phyloP scores from a whole-genome alignment of 2,113 vertebrate genomes.

The Forbesichthys papilliferus region DNA sequence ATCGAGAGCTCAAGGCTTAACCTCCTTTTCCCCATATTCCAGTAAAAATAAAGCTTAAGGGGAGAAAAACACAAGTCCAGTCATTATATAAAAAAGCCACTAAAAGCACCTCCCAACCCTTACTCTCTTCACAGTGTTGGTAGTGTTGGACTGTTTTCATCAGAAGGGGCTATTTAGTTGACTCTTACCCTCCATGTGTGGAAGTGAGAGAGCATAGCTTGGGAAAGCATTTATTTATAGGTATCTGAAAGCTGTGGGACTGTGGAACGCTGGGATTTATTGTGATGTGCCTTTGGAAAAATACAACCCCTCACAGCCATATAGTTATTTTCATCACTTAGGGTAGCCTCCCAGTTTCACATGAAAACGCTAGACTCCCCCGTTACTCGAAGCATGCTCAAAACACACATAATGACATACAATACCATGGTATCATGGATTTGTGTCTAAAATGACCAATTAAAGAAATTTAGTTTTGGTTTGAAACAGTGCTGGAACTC shows the following conservation, averaged over 20 bases:
- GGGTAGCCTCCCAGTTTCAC: constrained; percentile 57
- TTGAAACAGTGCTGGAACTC: too few species aligned
- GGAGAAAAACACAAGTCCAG: constrained; percentile 30
- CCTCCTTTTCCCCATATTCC: constrained; percentile 20
- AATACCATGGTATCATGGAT: constrained; percentile 3
- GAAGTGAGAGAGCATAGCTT: constrained; percentile 39
- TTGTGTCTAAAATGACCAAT: too few species aligned
- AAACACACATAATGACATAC: too few species aligned
- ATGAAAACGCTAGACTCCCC: constrained; percentile 49
- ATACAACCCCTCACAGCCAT: constrained; percentile 57
- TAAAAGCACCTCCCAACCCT: constrained; percentile 28
- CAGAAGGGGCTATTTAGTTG: constrained; percentile 63
- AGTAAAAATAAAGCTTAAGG: constrained; percentile 49
- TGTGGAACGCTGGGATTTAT: constrained; percentile 66
- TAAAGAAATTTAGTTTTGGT: too few species aligned
- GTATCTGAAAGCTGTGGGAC: constrained; percentile 63
- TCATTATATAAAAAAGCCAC: constrained; percentile 61
- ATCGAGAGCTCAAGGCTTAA: constrained; percentile 37
- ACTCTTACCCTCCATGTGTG: constrained; percentile 40
- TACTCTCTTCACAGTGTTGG: constrained; percentile 54
- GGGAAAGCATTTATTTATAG: constrained; percentile 79
- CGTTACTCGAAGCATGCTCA: too few species aligned
- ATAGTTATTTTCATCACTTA: constrained; percentile 65
- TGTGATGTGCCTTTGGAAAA: constrained; percentile 64
- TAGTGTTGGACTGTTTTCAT: constrained; percentile 70